Conservation (phyloP, 2,113 vertebrate genomes). For the Pungitius pungitius region DNA sequence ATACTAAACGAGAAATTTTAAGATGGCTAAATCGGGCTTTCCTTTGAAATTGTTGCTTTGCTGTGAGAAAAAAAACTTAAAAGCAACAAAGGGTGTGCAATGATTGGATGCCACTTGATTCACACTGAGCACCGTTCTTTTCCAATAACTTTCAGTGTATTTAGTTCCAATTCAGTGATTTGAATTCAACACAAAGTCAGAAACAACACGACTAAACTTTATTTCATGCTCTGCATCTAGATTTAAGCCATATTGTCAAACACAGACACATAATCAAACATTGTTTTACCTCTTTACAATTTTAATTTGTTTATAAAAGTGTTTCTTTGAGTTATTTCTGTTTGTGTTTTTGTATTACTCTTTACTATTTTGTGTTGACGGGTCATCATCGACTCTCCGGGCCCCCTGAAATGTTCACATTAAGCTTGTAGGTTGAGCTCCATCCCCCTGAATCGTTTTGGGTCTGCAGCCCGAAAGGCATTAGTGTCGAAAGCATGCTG, state of each 20-base stretch:
- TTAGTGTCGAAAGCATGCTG: constrained; percentile 56
- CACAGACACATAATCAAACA: background rate
- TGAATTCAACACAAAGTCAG: constrained; percentile 34
- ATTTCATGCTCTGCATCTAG: constrained; percentile 1
- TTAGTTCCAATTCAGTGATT: constrained; percentile 40
- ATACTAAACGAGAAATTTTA: background rate
- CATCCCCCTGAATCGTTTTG: constrained; percentile 54
- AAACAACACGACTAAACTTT: constrained; percentile 12
- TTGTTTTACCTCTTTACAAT: background rate
- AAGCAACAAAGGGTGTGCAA: too few species aligned
- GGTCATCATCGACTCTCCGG: constrained; percentile 19
- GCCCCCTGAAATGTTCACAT: constrained; percentile 45
- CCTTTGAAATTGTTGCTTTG: background rate
- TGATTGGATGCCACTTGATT: background rate
- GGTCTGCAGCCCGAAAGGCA: constrained; percentile 54
- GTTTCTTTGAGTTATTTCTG: background rate
- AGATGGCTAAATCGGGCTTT: background rate
- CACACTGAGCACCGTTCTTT: constrained; percentile 33
- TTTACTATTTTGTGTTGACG: constrained; percentile 34
- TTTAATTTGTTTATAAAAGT: background rate
- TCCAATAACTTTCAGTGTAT: constrained; percentile 53
- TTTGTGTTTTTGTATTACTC: background rate
- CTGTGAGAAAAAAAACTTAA: background rate
- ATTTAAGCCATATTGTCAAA: background rate
- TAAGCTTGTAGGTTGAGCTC: constrained; percentile 46